These are phyloP conservation scores for Oreochromis tanganicae DNA, from an alignment of 2,113 vertebrate genomes.

Conservation along the genomic window DNA sequence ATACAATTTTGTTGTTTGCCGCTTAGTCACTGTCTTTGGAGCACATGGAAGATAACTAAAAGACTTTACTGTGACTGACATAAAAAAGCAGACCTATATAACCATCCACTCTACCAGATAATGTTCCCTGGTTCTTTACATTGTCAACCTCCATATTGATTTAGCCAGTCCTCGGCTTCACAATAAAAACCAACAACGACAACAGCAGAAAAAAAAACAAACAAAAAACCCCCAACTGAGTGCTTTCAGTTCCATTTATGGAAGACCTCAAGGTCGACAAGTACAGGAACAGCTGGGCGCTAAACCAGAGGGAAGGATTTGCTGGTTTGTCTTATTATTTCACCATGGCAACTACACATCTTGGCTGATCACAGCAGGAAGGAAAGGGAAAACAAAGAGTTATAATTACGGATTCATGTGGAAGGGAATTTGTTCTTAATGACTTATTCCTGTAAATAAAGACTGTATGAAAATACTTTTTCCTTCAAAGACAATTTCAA, in stretches of 20 bases:
- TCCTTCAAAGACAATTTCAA: slow-evolving; percentile 23
- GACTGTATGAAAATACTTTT: slow-evolving; percentile 24
- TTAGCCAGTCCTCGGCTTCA: slow-evolving; percentile 5
- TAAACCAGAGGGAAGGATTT: slow-evolving; percentile 47
- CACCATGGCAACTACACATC: slow-evolving; percentile 58
- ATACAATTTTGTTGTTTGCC: neutral
- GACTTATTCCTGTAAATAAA: slow-evolving; percentile 40
- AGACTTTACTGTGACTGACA: neutral
- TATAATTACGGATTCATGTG: slow-evolving; percentile 51
- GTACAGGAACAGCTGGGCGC: slow-evolving; percentile 49
- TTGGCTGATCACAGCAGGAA: slow-evolving; percentile 42
- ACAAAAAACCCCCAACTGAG: neutral
- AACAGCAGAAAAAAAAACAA: neutral
- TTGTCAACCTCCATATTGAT: slow-evolving; percentile 24
- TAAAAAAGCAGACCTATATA: neutral
- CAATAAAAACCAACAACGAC: neutral
- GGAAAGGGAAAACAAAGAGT: slow-evolving; percentile 50
- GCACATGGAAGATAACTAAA: neutral
- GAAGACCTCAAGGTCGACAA: slow-evolving; percentile 58
- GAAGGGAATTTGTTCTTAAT: slow-evolving; percentile 49
- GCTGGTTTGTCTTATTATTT: slow-evolving; percentile 50
- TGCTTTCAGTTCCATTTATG: slow-evolving; percentile 51
- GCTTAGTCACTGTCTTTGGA: neutral
- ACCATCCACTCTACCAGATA: neutral
- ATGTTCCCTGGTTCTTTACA: slow-evolving; percentile 6